phyloP scores from a whole-genome alignment of 2,113 vertebrate genomes.

The Antennarius striatus region DNA sequence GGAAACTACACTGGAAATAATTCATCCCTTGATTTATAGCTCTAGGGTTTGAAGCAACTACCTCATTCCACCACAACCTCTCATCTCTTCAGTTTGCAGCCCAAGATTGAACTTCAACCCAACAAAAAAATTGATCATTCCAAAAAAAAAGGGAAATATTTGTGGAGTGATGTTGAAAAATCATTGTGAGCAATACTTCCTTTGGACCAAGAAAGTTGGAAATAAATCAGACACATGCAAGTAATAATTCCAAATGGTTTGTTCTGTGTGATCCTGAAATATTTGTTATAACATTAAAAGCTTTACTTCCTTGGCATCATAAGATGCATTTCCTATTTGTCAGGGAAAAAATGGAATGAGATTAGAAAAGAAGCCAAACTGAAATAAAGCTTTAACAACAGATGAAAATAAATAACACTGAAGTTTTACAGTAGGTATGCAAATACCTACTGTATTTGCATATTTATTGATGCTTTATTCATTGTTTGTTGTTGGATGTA shows the following conservation, averaged over 20 bases:
- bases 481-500: no score
- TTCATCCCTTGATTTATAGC: background rate
- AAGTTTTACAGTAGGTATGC: no score
- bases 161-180: background rate
- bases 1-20: slow-evolving; percentile 16
- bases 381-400: slow-evolving; percentile 3
- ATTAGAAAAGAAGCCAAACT: background rate
- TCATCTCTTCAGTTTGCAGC: background rate
- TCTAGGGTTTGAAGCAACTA: background rate
- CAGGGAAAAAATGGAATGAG: no score
- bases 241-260: slow-evolving; percentile 23
- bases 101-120: slow-evolving; percentile 3
- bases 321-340: no score
- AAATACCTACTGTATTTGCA: background rate
- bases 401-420: no score
- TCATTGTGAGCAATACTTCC: background rate
- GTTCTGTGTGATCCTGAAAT: slow-evolving; percentile 27
- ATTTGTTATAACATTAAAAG: slow-evolving; percentile 34
- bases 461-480: no score
- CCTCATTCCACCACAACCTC: background rate
- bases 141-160: background rate
- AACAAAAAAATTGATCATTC: background rate
- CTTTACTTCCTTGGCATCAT: no score
- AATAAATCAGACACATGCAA: slow-evolving; percentile 31
- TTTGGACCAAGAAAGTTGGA: background rate